Conservation (phyloP, 1,140 invertebrate genomes). For the Diorhabda sublineata region DNA sequence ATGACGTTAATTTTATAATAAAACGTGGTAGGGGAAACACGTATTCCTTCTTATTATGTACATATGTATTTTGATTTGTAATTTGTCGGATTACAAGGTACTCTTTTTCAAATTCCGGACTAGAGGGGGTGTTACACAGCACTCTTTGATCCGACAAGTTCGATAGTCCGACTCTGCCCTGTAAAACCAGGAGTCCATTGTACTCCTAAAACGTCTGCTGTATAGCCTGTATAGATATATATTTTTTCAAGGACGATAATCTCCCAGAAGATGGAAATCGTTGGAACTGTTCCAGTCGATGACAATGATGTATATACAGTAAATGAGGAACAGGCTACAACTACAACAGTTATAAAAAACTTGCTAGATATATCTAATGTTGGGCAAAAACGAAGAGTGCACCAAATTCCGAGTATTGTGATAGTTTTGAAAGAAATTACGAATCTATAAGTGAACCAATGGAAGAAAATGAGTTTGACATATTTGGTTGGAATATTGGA, state of each 20-base stretch:
- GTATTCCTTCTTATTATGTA: background rate
- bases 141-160: constrained; percentile 18
- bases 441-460: too few relatives aligned
- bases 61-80: constrained; percentile 3
- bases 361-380: background rate
- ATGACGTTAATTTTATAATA: too few relatives aligned
- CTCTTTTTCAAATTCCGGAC: constrained; percentile 17
- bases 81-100: constrained; percentile 9
- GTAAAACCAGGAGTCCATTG: constrained; percentile 18
- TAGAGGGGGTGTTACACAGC: constrained; percentile 15
- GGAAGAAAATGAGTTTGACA: too few relatives aligned
- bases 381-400: background rate
- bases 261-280: constrained; percentile 3
- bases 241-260: background rate
- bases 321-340: background rate
- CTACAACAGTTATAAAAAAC: background rate
- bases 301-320: background rate
- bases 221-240: background rate
- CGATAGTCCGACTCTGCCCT: constrained; percentile 16
- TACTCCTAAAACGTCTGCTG: background rate
- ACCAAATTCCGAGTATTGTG: background rate
- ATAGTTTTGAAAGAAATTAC: background rate
- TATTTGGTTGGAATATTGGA: background rate
- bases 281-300: background rate
- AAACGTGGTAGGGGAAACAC: background rate